Evolutionary conservation across 2,888 invertebrate species (phyloP).

Genomic region (Apamea anceps): DNA sequence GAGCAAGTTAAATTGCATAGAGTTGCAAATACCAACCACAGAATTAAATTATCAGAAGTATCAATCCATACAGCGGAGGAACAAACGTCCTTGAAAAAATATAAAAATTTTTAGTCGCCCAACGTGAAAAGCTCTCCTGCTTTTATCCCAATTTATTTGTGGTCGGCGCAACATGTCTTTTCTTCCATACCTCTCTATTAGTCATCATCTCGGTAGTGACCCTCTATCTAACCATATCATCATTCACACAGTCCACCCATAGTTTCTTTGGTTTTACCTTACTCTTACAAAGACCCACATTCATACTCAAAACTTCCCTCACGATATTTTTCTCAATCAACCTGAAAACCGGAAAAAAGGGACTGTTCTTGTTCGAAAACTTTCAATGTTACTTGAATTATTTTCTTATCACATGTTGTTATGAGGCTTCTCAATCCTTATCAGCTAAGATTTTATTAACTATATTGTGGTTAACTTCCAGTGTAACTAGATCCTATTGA

Average conservation of each 20-base stretch:
- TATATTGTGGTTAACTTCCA: neutral
- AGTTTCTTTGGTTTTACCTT: too few relatives aligned
- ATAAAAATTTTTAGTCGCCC: neutral
- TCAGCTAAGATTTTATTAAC: neutral
- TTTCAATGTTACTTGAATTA: neutral
- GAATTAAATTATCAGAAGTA: constrained; percentile 15
- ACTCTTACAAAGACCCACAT: too few relatives aligned
- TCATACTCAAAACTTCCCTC: too few relatives aligned
- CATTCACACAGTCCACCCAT: too few relatives aligned
- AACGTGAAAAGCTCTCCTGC: too few relatives aligned
- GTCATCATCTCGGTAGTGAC: too few relatives aligned
- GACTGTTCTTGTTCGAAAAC: neutral
- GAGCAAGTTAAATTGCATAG: constrained; percentile 53
- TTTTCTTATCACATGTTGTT: neutral
- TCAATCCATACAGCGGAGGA: neutral
- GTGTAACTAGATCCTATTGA: neutral
- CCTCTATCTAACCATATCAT: too few relatives aligned
- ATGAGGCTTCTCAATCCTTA: neutral
- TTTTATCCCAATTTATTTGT: too few relatives aligned
- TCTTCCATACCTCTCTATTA: too few relatives aligned
- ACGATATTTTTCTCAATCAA: neutral
- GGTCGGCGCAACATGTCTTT: too few relatives aligned
- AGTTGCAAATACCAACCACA: constrained; percentile 25
- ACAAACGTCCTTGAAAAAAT: neutral
- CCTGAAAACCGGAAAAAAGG: neutral